A percentile compares a stretch with the other conserved stretches of the same genome.
These are phyloP conservation scores for Numenius arquata DNA, from an alignment of 2,113 vertebrate species.

Conservation along the genomic window DNA sequence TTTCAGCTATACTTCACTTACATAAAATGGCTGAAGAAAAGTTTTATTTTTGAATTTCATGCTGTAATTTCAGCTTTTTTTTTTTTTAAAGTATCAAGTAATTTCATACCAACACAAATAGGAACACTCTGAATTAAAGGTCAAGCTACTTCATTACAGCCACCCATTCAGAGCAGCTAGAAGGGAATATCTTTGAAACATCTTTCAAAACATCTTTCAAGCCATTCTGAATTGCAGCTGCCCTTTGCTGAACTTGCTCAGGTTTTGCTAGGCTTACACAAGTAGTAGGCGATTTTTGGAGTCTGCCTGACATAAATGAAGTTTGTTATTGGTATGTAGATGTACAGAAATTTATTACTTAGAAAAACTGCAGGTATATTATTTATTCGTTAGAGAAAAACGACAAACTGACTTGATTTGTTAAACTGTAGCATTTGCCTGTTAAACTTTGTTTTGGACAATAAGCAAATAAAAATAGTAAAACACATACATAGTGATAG, in stretches of 20 bases:
- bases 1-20: background rate
- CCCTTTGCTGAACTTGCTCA: constrained; percentile 22
- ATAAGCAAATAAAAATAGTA: background rate
- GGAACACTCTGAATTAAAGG: constrained; percentile 24
- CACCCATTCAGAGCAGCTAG: background rate
- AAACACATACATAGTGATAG: background rate
- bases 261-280: background rate
- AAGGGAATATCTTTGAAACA: constrained; percentile 24
- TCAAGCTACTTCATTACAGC: constrained; percentile 40
- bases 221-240: background rate
- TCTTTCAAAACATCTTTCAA: constrained; percentile 26
- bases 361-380: background rate
- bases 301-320: background rate
- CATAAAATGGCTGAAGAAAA: background rate
- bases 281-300: background rate
- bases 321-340: background rate
- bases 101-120: background rate
- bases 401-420: background rate
- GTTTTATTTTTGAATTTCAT: background rate
- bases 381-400: background rate
- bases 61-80: background rate
- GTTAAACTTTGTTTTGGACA: background rate
- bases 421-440: background rate
- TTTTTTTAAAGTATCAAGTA: background rate
- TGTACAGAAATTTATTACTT: background rate